A percentile compares a stretch with the other conserved stretches of the same genome.
These are phyloP conservation scores for Propsilocerus akamusi DNA, from an alignment of 1,140 invertebrate species.

Conservation along the genomic window DNA sequence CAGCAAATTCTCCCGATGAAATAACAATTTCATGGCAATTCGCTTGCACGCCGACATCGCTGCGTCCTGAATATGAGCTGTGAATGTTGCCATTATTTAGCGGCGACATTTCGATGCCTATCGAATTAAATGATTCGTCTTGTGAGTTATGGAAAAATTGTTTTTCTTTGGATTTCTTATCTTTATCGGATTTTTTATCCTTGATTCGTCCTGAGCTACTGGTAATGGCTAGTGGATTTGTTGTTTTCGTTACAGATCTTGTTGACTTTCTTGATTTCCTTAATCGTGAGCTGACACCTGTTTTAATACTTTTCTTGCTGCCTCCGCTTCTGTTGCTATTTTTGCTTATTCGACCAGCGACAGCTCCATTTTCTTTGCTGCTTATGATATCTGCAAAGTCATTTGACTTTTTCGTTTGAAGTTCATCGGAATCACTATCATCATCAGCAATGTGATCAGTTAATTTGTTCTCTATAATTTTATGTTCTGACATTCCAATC, in stretches of 20 bases:
- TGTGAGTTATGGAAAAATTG: background rate
- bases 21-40: slow-evolving; percentile 41
- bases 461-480: slow-evolving; percentile 1
- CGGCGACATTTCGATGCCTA: slow-evolving; percentile 21
- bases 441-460: slow-evolving; percentile 28
- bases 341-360: background rate
- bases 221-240: slow-evolving; percentile 13
- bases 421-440: slow-evolving; percentile 21
- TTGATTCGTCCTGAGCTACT: slow-evolving; percentile 6
- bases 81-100: slow-evolving; percentile 16
- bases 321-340: slow-evolving; percentile 10
- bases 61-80: slow-evolving; percentile 26
- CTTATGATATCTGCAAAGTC: background rate
- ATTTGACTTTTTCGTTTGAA: slow-evolving; percentile 4
- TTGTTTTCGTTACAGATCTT: slow-evolving; percentile 14
- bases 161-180: slow-evolving; percentile 3
- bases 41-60: slow-evolving; percentile 33
- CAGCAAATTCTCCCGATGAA: slow-evolving; percentile 29
- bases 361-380: background rate
- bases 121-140: slow-evolving; percentile 14
- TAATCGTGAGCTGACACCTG: slow-evolving; percentile 1
- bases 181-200: slow-evolving; percentile 8
- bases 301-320: slow-evolving; percentile 15
- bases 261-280: slow-evolving; percentile 9
- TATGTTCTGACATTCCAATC: slow-evolving; percentile 18